phyloP scores from a whole-genome alignment of 2,113 vertebrate genomes.

The Protobothrops flavoviridis region DNA sequence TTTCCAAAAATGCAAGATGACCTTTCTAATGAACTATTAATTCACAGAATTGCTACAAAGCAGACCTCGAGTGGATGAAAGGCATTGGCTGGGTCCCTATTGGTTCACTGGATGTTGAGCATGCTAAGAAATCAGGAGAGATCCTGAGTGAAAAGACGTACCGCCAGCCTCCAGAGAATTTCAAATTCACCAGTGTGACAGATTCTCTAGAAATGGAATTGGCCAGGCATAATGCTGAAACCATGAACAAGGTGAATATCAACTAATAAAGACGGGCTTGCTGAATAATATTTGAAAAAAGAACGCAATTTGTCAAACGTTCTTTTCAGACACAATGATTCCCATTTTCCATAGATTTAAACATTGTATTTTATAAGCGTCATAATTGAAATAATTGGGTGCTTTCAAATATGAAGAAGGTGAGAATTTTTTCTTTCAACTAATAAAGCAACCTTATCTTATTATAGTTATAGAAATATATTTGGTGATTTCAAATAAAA shows the following conservation, averaged over 20 bases:
- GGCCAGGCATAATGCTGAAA: slow-evolving; percentile 79
- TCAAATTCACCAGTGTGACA: slow-evolving; percentile 79
- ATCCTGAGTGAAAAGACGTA: slow-evolving; percentile 82
- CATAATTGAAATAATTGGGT: neutral
- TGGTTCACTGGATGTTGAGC: slow-evolving; percentile 80
- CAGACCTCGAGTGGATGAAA: slow-evolving; percentile 73
- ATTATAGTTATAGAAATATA: neutral
- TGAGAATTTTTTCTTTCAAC: neutral
- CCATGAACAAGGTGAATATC: slow-evolving; percentile 80
- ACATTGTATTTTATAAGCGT: neutral
- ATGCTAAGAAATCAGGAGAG: slow-evolving; percentile 76
- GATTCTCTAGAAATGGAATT: slow-evolving; percentile 75
- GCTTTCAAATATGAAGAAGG: neutral
- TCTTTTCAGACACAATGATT: neutral
- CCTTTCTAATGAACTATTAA: slow-evolving; percentile 18
- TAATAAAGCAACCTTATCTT: neutral
- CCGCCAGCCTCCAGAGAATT: slow-evolving; percentile 76
- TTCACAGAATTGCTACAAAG: slow-evolving; percentile 77
- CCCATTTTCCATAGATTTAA: neutral
- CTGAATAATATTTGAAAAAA: neutral
- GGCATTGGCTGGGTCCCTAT: slow-evolving; percentile 83
- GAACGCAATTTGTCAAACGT: neutral
- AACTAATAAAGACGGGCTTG: neutral
- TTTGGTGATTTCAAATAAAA: neutral
- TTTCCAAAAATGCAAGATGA: neutral